Percentiles rank a stretch among this genome's conserved stretches.
phyloP scores from a whole-genome alignment of 2,113 vertebrate genomes.

The Sus scrofa region DNA sequence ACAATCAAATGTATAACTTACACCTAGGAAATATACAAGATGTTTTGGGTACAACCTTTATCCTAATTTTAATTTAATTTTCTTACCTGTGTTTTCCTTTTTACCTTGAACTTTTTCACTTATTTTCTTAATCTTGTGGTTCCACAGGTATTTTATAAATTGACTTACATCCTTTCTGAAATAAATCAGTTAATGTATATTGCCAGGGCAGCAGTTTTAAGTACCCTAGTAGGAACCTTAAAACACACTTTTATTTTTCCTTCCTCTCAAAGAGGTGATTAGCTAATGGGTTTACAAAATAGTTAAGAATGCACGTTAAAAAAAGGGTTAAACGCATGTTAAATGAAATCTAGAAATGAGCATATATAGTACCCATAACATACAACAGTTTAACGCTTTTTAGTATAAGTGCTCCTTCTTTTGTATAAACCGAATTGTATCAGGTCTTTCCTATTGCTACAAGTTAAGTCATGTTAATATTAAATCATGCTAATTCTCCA shows the following conservation, averaged over 20 bases:
- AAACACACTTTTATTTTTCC: not conserved
- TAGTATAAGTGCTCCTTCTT: not conserved
- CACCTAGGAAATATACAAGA: not conserved
- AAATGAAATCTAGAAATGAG: not conserved
- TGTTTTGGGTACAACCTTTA: not conserved
- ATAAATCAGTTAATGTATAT: conserved; percentile 26
- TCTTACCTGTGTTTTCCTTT: not conserved
- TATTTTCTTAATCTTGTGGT: not conserved
- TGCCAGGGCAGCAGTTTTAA: not conserved
- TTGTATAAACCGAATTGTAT: not conserved
- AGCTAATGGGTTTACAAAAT: not conserved
- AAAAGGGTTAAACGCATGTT: not conserved
- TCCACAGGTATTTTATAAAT: not conserved
- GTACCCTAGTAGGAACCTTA: not conserved
- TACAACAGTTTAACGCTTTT: not conserved
- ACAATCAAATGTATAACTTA: not conserved
- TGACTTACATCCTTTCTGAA: conserved; percentile 29
- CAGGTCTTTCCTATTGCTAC: not conserved
- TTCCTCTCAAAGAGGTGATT: not conserved
- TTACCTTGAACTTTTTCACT: not conserved
- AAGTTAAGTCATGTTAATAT: not conserved
- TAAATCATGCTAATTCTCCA: not conserved
- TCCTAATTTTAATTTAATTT: not conserved
- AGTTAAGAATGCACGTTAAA: not conserved
- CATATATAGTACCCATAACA: not conserved